Conservation (phyloP, 2,797 vertebrate species). For the Melanotaenia trifasciata region DNA sequence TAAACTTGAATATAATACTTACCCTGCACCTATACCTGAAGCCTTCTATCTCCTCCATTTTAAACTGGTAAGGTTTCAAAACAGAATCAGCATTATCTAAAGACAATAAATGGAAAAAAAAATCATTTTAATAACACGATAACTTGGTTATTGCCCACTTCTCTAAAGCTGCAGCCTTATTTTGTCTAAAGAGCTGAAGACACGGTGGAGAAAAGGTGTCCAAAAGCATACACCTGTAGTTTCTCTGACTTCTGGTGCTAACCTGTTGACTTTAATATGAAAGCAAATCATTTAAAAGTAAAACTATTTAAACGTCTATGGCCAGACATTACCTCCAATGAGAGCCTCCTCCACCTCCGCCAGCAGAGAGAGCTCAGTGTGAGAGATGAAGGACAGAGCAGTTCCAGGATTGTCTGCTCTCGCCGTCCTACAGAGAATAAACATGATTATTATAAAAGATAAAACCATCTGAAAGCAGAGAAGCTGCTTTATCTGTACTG, state of each 20-base stretch:
- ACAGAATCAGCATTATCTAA: slow-evolving; percentile 76
- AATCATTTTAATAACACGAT: neutral
- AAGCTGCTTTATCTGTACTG: slow-evolving; percentile 5
- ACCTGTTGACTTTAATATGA: neutral
- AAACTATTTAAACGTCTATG: neutral
- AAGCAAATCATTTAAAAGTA: neutral
- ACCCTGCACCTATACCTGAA: slow-evolving; percentile 94
- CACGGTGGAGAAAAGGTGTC: too few relatives aligned
- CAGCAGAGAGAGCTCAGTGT: slow-evolving; percentile 79
- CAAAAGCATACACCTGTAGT: neutral
- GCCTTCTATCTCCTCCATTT: slow-evolving; percentile 92
- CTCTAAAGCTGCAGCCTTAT: neutral
- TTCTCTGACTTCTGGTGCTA: neutral
- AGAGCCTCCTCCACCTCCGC: slow-evolving; percentile 86
- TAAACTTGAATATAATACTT: slow-evolving; percentile 39
- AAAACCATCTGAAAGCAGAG: neutral
- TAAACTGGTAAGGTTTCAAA: slow-evolving; percentile 89
- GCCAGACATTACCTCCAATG: slow-evolving; percentile 77
- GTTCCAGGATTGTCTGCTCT: slow-evolving; percentile 90
- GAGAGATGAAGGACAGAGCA: slow-evolving; percentile 88
- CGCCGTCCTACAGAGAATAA: slow-evolving; percentile 83
- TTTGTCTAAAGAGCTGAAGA: neutral
- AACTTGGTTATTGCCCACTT: neutral
- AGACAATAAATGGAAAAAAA: neutral
- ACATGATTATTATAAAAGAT: neutral